Base-by-base conservation (phyloP, 2,888 invertebrate species). In the Marronus borbonicus region DNA sequence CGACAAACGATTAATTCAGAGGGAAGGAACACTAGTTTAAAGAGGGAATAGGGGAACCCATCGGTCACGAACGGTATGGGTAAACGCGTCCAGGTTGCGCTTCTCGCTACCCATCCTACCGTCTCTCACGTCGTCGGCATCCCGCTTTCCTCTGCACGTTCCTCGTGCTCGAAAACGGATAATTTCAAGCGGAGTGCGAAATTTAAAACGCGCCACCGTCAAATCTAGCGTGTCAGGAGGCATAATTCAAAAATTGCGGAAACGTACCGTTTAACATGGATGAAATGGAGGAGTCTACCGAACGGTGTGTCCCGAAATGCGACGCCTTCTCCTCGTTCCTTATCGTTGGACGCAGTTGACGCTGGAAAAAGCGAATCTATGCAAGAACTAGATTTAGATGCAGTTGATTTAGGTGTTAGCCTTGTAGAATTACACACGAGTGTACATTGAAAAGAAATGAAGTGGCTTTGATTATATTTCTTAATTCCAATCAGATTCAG, bases 171-270 rank as follows among this genome's bases (percentile, higher is more conserved):
- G 77, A 76, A 10, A 44, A 44, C 12, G 17, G 72, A 72, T 72
- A 72, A 72, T 72, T 72, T 39, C 55, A 79, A 65, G 74, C 77
- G 60, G 66, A 62, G 55, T 31, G 44, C 55, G 76, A 65, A 77
- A 79, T 82, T 82, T 81, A 80, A 81, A 81, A 81, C 60, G 65
- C 80, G 24, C 50, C 81, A 80, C 78, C 80, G 81, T 81, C 83
- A 82, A 83, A 83, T 83, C 83, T 83, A 83, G 81, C 82, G 83
- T 82, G 80, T 81, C 55, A 17, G 39, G 81, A 70, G 80, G 81
- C 81, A 82, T 83, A 81, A 82, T 81, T 83, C 82, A 83, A 83
- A 83, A 83, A 83, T 72, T 83, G 75, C 81, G 80, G 81, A 78
- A 81, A 81, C 83, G 82, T 82, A 79, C 80, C 82, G 81, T 82